phyloP scores from a whole-genome alignment of 2,113 vertebrate species.

The Gnathonemus echidnorhynchus region DNA sequence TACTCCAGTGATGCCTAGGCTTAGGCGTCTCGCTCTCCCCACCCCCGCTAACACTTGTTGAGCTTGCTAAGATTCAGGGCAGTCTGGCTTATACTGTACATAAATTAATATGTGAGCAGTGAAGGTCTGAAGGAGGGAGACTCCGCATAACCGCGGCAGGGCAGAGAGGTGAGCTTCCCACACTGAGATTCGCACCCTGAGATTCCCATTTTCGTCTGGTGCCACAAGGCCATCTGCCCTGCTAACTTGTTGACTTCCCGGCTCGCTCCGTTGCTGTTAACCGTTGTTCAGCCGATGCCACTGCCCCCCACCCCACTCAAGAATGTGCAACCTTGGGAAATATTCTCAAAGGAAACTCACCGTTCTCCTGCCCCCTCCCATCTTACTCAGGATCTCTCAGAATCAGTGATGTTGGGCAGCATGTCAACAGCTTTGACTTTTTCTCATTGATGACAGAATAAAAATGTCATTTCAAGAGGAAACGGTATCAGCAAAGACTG shows the following conservation, averaged over 20 bases:
- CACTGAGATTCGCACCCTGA: not conserved
- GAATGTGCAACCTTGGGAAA: conserved; percentile 5
- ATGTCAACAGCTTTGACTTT: not conserved
- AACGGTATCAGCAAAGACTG: not conserved
- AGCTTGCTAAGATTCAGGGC: not conserved
- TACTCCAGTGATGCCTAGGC: not conserved
- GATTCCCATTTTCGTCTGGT: not conserved
- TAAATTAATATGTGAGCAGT: not conserved
- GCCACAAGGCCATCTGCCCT: not conserved
- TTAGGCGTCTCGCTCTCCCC: not conserved
- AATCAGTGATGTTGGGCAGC: not conserved
- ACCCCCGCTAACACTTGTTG: not conserved
- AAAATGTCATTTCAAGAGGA: not conserved
- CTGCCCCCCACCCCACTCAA: not conserved
- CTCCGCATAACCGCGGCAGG: not conserved
- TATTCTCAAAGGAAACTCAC: not conserved
- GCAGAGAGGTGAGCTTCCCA: not conserved
- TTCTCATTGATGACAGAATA: not conserved
- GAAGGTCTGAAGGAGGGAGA: not conserved
- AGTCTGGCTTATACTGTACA: not conserved
- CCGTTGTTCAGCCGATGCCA: not conserved
- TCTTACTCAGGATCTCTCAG: not conserved
- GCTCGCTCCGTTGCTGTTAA: not conserved
- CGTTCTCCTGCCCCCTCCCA: not conserved
- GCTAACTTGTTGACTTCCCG: not conserved